Percentiles rank a stretch among this genome's conserved stretches.
phyloP scores from a whole-genome alignment of 2,888 invertebrate genomes.

The Amiota minor region DNA sequence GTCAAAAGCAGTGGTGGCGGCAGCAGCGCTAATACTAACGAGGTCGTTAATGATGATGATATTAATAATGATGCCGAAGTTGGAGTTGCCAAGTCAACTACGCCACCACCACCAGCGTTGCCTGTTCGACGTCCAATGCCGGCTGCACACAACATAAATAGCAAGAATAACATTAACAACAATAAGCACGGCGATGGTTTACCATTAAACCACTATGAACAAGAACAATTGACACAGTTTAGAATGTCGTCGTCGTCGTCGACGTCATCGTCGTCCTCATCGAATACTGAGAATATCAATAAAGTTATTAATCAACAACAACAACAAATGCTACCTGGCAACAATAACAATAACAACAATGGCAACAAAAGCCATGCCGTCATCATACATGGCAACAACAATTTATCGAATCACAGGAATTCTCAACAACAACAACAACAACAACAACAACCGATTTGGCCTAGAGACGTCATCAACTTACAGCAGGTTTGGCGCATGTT shows the following conservation, averaged over 20 bases:
- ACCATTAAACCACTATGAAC: conserved; percentile 17
- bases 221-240: conserved; percentile 35
- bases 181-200: conserved; percentile 39
- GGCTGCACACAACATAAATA: conserved; percentile 36
- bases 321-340: conserved; percentile 34
- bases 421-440: conserved; percentile 38
- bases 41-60: conserved; percentile 25
- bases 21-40: conserved; percentile 36
- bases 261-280: neutral
- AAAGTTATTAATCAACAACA: conserved; percentile 45
- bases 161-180: conserved; percentile 42
- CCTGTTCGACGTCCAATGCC: conserved; percentile 58
- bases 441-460: conserved; percentile 45
- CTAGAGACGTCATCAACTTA: conserved; percentile 49
- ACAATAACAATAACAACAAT: conserved; percentile 39
- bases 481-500: conserved; percentile 64
- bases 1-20: conserved; percentile 39
- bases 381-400: conserved; percentile 9
- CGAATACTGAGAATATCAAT: conserved; percentile 32
- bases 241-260: conserved; percentile 20
- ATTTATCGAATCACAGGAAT: conserved; percentile 9
- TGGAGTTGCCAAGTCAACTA: conserved; percentile 37
- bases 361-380: conserved; percentile 33
- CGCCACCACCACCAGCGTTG: conserved; percentile 62
- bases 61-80: conserved; percentile 15